Evolutionary conservation across 1,140 invertebrate species (phyloP).

Genomic region (Drosophila guanche): DNA sequence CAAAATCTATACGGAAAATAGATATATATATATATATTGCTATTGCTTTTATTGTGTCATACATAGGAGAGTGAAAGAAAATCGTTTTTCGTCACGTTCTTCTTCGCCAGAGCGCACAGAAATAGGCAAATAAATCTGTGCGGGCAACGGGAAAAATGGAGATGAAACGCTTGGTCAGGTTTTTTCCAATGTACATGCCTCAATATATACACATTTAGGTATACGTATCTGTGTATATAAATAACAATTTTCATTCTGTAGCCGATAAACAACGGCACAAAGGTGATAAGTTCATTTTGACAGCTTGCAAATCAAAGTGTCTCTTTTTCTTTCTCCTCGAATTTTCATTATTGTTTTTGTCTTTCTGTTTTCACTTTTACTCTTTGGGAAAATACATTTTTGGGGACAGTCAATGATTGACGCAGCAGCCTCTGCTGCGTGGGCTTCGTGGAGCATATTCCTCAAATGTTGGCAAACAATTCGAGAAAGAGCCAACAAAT

Average conservation of each 20-base stretch:
- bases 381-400: constrained; percentile 38
- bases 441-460: constrained; percentile 5
- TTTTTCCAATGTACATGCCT: constrained; percentile 13
- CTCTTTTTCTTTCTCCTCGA: constrained; percentile 2
- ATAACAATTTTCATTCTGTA: constrained; percentile 59
- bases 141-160: constrained; percentile 54
- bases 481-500: no score
- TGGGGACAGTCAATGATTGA: constrained; percentile 28
- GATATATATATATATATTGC: constrained; percentile 6
- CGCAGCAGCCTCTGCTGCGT: constrained; percentile 17
- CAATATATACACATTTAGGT: constrained; percentile 8
- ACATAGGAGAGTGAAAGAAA: constrained; percentile 45
- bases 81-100: constrained; percentile 77
- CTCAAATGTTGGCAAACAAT: constrained; percentile 12
- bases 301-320: constrained; percentile 68
- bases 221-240: constrained; percentile 15
- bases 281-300: constrained; percentile 74
- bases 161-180: constrained; percentile 58
- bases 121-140: constrained; percentile 80
- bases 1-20: background rate
- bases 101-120: constrained; percentile 63
- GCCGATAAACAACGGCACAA: constrained; percentile 60
- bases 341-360: constrained; percentile 23
- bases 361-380: constrained; percentile 21
- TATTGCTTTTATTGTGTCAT: constrained; percentile 29